Percentiles rank a stretch among this genome's conserved stretches.
These are phyloP conservation scores for Nannoperca obscura DNA, from an alignment of 2,797 vertebrate species.

Conservation along the genomic window DNA sequence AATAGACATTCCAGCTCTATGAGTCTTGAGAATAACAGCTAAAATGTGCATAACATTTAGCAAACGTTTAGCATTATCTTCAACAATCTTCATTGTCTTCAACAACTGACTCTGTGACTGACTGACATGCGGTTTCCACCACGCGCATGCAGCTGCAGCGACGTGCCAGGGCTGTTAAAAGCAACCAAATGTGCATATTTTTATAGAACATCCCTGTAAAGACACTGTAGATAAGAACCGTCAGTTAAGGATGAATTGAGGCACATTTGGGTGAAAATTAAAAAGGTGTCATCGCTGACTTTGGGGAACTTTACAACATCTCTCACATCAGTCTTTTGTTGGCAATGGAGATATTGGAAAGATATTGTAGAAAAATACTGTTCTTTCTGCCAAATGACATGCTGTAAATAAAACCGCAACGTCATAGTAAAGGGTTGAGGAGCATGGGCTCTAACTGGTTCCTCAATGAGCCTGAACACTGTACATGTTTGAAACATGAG, in stretches of 20 bases:
- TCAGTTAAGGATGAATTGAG: not conserved
- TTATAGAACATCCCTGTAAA: not conserved
- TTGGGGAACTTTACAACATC: not conserved
- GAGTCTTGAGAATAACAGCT: not conserved
- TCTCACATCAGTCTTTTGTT: not conserved
- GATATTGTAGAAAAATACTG: not conserved
- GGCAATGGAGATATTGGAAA: not conserved
- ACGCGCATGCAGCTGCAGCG: not conserved
- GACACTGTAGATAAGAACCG: not conserved
- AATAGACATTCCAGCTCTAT: not conserved
- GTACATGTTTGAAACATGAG: conserved; percentile 16
- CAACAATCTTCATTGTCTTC: not conserved
- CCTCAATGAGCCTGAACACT: not conserved
- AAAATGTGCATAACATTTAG: not conserved
- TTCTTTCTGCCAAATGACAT: not conserved
- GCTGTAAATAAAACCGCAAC: not conserved
- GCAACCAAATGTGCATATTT: not conserved
- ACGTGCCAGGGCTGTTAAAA: not conserved
- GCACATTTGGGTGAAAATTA: not conserved
- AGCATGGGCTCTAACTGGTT: not conserved
- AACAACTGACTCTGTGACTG: not conserved
- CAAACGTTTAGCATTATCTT: not conserved
- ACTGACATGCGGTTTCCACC: not conserved
- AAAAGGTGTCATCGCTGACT: not conserved
- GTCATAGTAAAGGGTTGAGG: not conserved